Percentiles rank a stretch among this genome's conserved stretches.
Evolutionary conservation across 2,113 vertebrate genomes (phyloP).

Genomic region (Albula goreensis): DNA sequence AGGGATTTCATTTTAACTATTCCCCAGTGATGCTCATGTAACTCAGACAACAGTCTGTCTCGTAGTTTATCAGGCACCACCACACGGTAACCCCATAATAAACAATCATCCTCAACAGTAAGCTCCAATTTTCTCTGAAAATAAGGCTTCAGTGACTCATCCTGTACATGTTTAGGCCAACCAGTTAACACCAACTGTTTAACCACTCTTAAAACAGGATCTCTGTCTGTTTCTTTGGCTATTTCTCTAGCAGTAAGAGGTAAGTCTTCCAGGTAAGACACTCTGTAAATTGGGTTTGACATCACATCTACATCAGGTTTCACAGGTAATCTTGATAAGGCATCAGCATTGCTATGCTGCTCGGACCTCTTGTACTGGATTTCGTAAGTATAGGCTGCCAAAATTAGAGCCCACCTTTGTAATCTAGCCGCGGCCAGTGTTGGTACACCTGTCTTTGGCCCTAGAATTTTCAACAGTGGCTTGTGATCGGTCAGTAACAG

Average conservation of each 20-base stretch:
- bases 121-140: background rate
- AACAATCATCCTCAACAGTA: background rate
- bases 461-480: slow-evolving; percentile 34
- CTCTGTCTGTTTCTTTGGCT: background rate
- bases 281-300: background rate
- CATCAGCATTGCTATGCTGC: background rate
- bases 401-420: no score
- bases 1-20: slow-evolving; percentile 15
- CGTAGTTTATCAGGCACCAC: background rate
- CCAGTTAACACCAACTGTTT: background rate
- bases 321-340: background rate
- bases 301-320: background rate
- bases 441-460: slow-evolving; percentile 21
- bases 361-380: background rate
- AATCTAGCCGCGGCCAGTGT: no score
- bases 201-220: background rate
- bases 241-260: background rate
- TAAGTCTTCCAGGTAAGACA: background rate
- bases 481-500: background rate
- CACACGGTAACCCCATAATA: background rate
- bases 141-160: background rate
- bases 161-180: background rate
- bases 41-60: background rate
- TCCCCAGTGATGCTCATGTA: slow-evolving; percentile 5
- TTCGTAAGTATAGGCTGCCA: background rate